These are phyloP conservation scores for Diorhabda sublineata DNA, from an alignment of 1,140 invertebrate species.

Conservation along the genomic window DNA sequence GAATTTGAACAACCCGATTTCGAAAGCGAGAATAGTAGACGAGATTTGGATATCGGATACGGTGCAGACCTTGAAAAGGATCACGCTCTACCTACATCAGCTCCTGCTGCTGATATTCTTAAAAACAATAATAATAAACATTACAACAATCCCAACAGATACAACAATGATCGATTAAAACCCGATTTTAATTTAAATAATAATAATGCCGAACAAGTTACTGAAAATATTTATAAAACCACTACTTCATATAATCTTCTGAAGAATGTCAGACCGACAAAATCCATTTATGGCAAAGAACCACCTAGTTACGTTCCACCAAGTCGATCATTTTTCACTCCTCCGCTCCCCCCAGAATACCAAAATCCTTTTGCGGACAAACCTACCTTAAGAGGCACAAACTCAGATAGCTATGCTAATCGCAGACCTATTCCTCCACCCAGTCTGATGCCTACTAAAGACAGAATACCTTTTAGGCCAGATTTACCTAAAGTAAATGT, in stretches of 20 bases:
- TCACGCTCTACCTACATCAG: conserved; percentile 64
- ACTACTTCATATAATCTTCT: conserved; percentile 46
- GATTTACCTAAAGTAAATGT: conserved; percentile 46
- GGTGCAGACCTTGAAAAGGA: conserved; percentile 63
- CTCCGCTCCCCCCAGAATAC: conserved; percentile 71
- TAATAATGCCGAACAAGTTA: conserved; percentile 35
- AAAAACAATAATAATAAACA: conserved; percentile 67
- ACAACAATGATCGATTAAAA: conserved; percentile 44
- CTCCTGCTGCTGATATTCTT: conserved; percentile 65
- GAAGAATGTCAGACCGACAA: conserved; percentile 50
- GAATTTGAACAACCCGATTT: conserved; percentile 33
- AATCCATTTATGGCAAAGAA: conserved; percentile 55
- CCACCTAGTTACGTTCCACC: conserved; percentile 78
- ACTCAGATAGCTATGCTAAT: conserved; percentile 60
- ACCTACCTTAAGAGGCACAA: conserved; percentile 70
- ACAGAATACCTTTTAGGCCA: conserved; percentile 73
- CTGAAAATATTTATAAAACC: conserved; percentile 40
- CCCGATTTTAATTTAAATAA: conserved; percentile 33
- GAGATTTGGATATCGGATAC: conserved; percentile 49
- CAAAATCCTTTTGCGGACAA: conserved; percentile 79
- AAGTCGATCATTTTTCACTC: conserved; percentile 70
- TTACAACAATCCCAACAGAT: conserved; percentile 60
- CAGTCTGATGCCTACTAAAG: conserved; percentile 66
- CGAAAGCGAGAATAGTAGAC: conserved; percentile 32
- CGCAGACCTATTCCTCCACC: conserved; percentile 69